Percentiles rank a stretch among this genome's conserved stretches.
Evolutionary conservation across 2,113 vertebrate species (phyloP).

Genomic region (Clarias magur): DNA sequence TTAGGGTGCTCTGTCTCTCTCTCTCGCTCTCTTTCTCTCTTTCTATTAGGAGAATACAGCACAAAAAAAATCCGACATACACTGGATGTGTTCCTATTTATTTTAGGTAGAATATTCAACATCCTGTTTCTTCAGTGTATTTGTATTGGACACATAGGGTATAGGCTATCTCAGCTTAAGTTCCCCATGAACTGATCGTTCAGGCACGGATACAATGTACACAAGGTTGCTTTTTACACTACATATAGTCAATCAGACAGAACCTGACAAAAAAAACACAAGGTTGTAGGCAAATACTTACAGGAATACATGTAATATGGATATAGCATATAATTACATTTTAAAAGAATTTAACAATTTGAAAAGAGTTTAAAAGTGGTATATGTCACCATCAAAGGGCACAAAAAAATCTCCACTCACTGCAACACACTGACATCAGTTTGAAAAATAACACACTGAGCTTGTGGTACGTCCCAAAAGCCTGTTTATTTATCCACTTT

Average conservation of each 20-base stretch:
- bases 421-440: neutral
- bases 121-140: neutral
- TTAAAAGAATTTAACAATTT: too few species aligned
- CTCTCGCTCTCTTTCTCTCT: neutral
- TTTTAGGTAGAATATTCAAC: neutral
- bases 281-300: too few species aligned
- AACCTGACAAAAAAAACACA: neutral
- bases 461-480: neutral
- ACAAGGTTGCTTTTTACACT: neutral
- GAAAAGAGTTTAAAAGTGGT: too few species aligned
- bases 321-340: too few species aligned
- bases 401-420: neutral
- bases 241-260: neutral
- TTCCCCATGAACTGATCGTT: neutral
- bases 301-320: too few species aligned
- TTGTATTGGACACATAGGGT: neutral
- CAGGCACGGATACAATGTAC: neutral
- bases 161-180: neutral
- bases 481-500: neutral
- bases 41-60: neutral
- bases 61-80: neutral
- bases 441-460: neutral
- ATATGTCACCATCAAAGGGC: too few species aligned
- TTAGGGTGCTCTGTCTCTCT: slow-evolving; percentile 41
- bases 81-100: neutral